Evolutionary conservation across 2,797 vertebrate genomes (phyloP).

Genomic region (Crypturellus tataupa): DNA sequence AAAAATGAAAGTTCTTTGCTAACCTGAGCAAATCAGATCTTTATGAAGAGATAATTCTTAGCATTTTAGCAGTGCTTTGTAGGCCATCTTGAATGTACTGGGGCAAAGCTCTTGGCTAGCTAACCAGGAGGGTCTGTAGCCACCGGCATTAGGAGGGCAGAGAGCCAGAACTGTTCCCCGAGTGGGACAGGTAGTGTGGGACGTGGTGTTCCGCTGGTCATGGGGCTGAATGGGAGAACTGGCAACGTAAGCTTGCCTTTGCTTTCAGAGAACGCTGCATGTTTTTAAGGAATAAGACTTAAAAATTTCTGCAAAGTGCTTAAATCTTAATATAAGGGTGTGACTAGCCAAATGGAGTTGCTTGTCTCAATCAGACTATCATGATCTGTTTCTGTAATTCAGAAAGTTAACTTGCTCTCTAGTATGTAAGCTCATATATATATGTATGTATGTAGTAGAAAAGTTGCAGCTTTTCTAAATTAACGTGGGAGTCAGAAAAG

Average conservation of each 20-base stretch:
- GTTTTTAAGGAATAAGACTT: neutral
- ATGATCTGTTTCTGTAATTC: neutral
- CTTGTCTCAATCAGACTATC: neutral
- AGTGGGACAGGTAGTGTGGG: neutral
- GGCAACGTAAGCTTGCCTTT: neutral
- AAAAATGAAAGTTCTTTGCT: neutral
- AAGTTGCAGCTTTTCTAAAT: neutral
- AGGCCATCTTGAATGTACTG: neutral
- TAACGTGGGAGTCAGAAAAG: neutral
- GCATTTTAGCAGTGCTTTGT: neutral
- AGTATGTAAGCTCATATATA: neutral
- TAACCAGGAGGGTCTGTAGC: neutral
- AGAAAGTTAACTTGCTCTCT: neutral
- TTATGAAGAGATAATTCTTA: neutral
- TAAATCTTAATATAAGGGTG: neutral
- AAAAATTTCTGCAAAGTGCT: neutral
- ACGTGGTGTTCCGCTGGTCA: neutral
- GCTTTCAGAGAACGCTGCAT: neutral
- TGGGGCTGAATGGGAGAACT: neutral
- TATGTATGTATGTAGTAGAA: neutral
- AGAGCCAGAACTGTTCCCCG: accelerated
- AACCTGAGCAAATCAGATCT: neutral
- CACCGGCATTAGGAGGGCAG: neutral
- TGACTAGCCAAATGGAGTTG: neutral
- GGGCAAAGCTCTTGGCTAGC: neutral